Evolutionary conservation across 2,797 vertebrate species (phyloP).

Genomic region (Falco concolor): DNA sequence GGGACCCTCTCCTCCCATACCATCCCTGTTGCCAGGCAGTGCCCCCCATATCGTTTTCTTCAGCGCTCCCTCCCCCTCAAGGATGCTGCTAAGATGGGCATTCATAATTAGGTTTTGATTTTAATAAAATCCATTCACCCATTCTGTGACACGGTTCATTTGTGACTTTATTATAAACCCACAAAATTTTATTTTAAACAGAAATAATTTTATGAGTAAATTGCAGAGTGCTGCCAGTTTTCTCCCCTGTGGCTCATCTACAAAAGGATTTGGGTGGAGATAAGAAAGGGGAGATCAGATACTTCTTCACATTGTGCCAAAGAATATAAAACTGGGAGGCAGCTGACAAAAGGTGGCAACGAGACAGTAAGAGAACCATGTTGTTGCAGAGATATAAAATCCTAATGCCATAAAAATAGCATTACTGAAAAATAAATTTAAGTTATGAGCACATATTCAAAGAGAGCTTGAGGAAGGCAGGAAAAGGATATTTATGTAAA

Average conservation of each 20-base stretch:
- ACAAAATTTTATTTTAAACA: background rate
- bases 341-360: slow-evolving; percentile 21
- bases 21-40: background rate
- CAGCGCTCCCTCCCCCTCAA: background rate
- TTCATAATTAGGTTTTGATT: background rate
- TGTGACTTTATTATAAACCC: background rate
- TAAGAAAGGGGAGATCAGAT: background rate
- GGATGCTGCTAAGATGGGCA: background rate
- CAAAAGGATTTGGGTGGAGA: background rate
- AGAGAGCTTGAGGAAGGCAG: background rate
- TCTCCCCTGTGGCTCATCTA: background rate
- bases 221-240: background rate
- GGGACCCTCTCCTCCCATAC: background rate
- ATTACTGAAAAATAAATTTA: background rate
- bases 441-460: background rate
- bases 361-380: background rate
- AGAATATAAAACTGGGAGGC: background rate
- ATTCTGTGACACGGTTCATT: background rate
- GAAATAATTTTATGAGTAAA: background rate
- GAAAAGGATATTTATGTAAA: background rate
- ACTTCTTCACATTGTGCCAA: background rate
- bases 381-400: background rate
- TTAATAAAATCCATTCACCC: background rate
- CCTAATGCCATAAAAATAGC: background rate
- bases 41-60: background rate